phyloP scores from a whole-genome alignment of 2,888 invertebrate species.

The Eupithecia abbreviata region DNA sequence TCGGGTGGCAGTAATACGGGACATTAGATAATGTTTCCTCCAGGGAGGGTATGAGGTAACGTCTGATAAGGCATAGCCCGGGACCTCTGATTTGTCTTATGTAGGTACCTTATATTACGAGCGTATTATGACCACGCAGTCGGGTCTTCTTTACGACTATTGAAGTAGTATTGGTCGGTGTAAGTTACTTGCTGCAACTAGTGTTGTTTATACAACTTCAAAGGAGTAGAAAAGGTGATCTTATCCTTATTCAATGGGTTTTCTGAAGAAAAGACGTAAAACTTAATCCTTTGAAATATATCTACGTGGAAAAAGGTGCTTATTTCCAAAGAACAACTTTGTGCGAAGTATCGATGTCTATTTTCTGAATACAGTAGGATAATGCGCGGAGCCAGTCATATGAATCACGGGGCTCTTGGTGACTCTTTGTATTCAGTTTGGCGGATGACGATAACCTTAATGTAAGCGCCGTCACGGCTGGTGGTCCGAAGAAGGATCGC shows the following conservation, averaged over 20 bases:
- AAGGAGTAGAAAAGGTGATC: neutral
- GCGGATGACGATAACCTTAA: conserved; percentile 83
- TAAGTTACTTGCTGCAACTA: neutral
- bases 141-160: conserved; percentile 48
- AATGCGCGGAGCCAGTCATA: conserved; percentile 70
- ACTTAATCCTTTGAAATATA: neutral
- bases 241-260: neutral
- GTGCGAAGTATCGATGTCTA: conserved; percentile 55
- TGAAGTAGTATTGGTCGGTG: conserved; percentile 1
- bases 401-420: conserved; percentile 77
- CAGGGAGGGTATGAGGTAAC: conserved; percentile 57
- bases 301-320: neutral
- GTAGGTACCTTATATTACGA: conserved; percentile 51
- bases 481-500: conserved; percentile 81
- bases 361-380: conserved; percentile 70
- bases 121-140: conserved; percentile 49
- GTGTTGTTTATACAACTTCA: conserved; percentile 1
- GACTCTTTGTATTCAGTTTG: conserved; percentile 81
- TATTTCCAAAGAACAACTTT: conserved; percentile 51
- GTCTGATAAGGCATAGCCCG: conserved; percentile 62
- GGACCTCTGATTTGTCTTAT: conserved; percentile 69
- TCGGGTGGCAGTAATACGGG: conserved; percentile 63
- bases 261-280: neutral
- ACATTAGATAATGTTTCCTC: conserved; percentile 69
- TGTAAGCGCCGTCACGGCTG: conserved; percentile 83